Conservation (phyloP, 2,888 invertebrate genomes). For the Cryptocephalus moraei region DNA sequence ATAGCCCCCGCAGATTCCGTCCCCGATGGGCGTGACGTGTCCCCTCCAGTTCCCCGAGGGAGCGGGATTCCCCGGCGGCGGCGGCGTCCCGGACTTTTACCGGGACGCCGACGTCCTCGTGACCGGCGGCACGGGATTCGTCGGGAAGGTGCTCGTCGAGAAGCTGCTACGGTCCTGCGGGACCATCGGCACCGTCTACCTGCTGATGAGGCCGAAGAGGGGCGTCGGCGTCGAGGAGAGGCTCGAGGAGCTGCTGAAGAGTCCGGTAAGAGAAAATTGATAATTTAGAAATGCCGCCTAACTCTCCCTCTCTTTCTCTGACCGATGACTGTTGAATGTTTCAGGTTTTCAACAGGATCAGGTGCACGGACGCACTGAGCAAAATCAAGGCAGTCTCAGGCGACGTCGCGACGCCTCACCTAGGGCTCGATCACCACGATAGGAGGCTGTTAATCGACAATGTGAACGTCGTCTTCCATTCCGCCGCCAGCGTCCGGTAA, state of each 20-base stretch:
- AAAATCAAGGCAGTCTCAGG: constrained; percentile 64
- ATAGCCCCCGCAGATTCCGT: too few species aligned
- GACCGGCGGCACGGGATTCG: constrained; percentile 49
- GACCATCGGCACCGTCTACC: constrained; percentile 63
- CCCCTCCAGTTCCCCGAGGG: too few species aligned
- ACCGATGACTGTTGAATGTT: constrained; percentile 6
- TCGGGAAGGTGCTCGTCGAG: constrained; percentile 88
- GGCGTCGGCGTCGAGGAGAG: constrained; percentile 61
- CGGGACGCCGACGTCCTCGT: constrained; percentile 30
- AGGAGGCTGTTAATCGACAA: constrained; percentile 49
- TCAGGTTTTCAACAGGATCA: constrained; percentile 61
- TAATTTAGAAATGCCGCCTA: too few species aligned
- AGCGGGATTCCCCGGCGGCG: too few species aligned
- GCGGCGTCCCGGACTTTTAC: constrained; percentile 24
- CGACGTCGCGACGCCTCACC: constrained; percentile 60
- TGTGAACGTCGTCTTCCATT: constrained; percentile 84
- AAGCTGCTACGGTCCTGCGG: constrained; percentile 82
- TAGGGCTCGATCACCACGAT: constrained; percentile 61
- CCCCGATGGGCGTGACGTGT: too few species aligned
- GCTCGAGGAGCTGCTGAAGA: constrained; percentile 63
- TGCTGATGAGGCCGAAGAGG: constrained; percentile 67
- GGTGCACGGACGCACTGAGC: constrained; percentile 48
- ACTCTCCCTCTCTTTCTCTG: too few species aligned
- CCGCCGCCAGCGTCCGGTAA: constrained; percentile 83
- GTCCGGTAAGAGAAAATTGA: constrained; percentile 42